Base-by-base conservation (phyloP, 1,140 invertebrate species). In the Drosophila bipectinata region DNA sequence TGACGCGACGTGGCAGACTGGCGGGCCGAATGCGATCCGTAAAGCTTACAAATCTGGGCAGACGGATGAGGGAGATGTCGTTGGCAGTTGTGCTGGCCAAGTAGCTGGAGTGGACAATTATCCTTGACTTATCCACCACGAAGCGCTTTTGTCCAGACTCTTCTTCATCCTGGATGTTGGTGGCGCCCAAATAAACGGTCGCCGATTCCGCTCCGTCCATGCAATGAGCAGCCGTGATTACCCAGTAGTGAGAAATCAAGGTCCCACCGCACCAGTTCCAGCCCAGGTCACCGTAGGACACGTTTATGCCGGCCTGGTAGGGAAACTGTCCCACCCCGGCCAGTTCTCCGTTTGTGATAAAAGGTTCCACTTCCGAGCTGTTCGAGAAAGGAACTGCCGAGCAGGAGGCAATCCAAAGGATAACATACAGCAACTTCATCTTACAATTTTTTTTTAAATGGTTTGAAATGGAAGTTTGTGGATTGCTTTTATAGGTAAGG, bases 51-150 rank as follows among this genome's bases (percentile, higher is more conserved):
- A 51, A 47, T 0, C 54, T 69, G 1, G 92, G 92, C 39, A 93
- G 64, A 37, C 90, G 87, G 9, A 93, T 90, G 12, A 93, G 53
- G 0, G 92, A 90, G 3, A 93, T 85, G 51, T 93, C 92, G 12
- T 93, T 74, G 3, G 64, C 72, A 21, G 74, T 7, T 2, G 69
- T 28, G 24, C 39, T 18, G 4, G 14, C 71, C 71, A 68, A 26
- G 15, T 74, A 78, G 56, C 34, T 69, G 12, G 58, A 28, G 34
- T 85, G 81, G 12, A 80, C 60, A 1, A 76, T 39, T 4, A 80
- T 62, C 0, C 45, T 37, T 0, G 59, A 44, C 7, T 59, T 71
- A 12, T 18, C 14, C 18, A 75, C 71, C 0, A 14, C 0, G 14
- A 62, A 54, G 3, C 77, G 54, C 6, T 9, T 18, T 51, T 64